Percentiles rank a stretch among this genome's conserved stretches.
Evolutionary conservation across 2,113 vertebrate species (phyloP).

Genomic region (Hippocampus barbouri): DNA sequence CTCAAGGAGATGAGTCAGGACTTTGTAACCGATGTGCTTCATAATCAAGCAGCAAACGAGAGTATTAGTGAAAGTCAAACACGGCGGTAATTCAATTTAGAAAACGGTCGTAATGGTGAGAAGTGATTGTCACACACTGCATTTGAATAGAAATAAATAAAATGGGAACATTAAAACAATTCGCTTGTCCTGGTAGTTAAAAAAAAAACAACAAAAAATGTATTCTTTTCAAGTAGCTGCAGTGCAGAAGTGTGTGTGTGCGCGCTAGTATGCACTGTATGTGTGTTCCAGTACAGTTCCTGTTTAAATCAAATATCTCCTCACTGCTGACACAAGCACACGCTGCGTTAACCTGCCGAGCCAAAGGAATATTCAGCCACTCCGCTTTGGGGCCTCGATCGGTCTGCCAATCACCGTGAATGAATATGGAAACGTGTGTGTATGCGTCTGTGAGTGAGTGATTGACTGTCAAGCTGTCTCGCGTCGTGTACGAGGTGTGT

Average conservation of each 20-base stretch:
- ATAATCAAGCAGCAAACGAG: not conserved
- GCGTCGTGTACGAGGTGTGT: constrained; percentile 1
- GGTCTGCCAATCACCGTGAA: constrained; percentile 17
- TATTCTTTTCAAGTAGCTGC: not conserved
- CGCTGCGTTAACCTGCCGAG: constrained; percentile 21
- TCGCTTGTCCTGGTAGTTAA: not conserved
- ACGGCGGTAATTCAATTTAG: not conserved
- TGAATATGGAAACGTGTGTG: constrained; percentile 13
- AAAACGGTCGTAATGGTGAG: not conserved
- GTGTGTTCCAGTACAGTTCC: constrained; percentile 22
- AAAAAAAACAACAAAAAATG: not conserved
- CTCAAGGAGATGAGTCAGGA: not conserved
- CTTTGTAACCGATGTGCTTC: not conserved
- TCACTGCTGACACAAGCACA: constrained; percentile 18
- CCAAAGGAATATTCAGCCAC: constrained; percentile 37
- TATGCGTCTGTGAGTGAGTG: constrained; percentile 6
- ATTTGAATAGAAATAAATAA: not conserved
- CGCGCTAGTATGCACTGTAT: not conserved
- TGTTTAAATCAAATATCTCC: constrained; percentile 22
- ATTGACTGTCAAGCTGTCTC: constrained; percentile 33
- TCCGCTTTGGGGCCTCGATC: constrained; percentile 10
- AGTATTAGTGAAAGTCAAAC: not conserved
- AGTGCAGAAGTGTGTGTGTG: not conserved
- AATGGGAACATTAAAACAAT: not conserved
- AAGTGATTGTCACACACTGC: not conserved